Percentiles rank a stretch among this genome's conserved stretches.
Evolutionary conservation across 2,888 invertebrate genomes (phyloP).

Genomic region (Muschampia plurimacula): DNA sequence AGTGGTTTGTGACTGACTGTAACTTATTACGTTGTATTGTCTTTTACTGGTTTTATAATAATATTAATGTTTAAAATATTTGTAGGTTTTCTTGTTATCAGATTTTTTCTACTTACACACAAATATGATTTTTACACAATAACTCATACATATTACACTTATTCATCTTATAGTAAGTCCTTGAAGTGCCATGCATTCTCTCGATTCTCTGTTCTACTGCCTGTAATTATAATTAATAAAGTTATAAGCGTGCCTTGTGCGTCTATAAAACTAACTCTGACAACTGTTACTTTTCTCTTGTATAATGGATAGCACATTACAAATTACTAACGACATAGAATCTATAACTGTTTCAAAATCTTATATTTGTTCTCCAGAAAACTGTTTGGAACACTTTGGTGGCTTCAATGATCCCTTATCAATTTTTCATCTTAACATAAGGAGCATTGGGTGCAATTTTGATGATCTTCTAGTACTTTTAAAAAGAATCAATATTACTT

Average conservation of each 20-base stretch:
- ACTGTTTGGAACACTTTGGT: not conserved
- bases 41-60: too few relatives aligned
- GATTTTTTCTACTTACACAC: not conserved
- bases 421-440: slow-evolving; percentile 17
- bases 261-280: too few relatives aligned
- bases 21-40: too few relatives aligned
- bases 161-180: not conserved
- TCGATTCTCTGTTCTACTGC: not conserved
- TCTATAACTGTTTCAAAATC: slow-evolving; percentile 5
- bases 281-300: not conserved
- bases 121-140: not conserved
- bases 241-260: not conserved
- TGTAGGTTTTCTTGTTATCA: too few relatives aligned
- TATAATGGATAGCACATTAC: slow-evolving; percentile 19
- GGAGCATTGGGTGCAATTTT: slow-evolving; percentile 23
- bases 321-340: slow-evolving; percentile 17
- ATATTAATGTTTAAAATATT: too few relatives aligned
- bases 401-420: not conserved
- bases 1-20: too few relatives aligned
- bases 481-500: slow-evolving; percentile 1
- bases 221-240: not conserved
- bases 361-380: slow-evolving; percentile 4
- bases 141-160: not conserved
- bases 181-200: not conserved
- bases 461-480: not conserved